phyloP scores from a whole-genome alignment of 2,797 vertebrate genomes.

The Gallinago solitaria region DNA sequence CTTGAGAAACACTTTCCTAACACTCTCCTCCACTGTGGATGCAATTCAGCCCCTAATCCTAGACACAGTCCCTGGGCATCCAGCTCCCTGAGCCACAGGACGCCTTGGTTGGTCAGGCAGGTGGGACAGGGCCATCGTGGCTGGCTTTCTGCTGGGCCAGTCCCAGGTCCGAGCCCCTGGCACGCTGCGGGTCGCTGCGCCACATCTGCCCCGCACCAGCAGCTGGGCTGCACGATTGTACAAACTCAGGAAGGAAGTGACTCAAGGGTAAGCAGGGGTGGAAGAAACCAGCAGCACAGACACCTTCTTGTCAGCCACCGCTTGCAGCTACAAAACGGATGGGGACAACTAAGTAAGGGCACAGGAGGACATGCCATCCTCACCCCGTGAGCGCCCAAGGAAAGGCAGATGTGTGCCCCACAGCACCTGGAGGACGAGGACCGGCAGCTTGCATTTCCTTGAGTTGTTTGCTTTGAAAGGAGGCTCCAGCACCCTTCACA shows the following conservation, averaged over 20 bases:
- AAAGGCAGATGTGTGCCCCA: background rate
- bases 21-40: background rate
- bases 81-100: fast-evolving
- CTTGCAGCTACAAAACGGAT: background rate
- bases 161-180: background rate
- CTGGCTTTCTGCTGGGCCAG: background rate
- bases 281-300: slow-evolving; percentile 54
- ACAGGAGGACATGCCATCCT: background rate
- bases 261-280: slow-evolving; percentile 60
- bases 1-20: slow-evolving; percentile 35
- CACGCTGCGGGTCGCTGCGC: background rate
- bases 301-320: slow-evolving; percentile 24
- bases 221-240: slow-evolving; percentile 56
- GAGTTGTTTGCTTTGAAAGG: slow-evolving; percentile 41
- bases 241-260: slow-evolving; percentile 75
- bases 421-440: background rate
- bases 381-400: background rate
- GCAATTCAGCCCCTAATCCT: background rate
- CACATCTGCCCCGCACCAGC: slow-evolving; percentile 11
- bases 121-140: background rate
- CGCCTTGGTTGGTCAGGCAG: background rate
- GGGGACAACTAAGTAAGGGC: background rate
- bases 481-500: background rate
- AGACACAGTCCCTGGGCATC: fast-evolving
- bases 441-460: background rate